Evolutionary conservation across 2,797 vertebrate genomes (phyloP).

Genomic region (Prionace glauca): DNA sequence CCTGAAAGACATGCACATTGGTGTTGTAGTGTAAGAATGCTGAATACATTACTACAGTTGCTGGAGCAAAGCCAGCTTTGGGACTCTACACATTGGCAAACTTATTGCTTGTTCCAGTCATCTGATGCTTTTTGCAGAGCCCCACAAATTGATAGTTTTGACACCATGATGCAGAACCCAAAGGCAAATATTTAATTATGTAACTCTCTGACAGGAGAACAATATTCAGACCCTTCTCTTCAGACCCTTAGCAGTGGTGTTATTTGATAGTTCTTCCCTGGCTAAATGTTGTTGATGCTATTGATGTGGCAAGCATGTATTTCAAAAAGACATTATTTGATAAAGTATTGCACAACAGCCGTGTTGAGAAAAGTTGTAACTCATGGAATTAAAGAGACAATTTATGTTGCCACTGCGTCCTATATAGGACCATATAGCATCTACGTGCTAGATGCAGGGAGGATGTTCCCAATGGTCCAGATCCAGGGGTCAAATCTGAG

Average conservation of each 20-base stretch:
- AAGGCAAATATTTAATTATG: neutral
- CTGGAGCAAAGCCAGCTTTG: neutral
- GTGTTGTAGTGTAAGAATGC: neutral
- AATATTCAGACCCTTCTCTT: neutral
- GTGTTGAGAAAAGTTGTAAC: no score
- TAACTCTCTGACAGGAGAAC: neutral
- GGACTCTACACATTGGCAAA: neutral
- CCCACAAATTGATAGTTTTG: neutral
- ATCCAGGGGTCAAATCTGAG: no score
- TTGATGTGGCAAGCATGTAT: no score
- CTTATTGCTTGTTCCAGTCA: neutral
- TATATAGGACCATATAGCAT: no score
- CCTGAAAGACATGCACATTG: neutral
- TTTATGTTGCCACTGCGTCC: no score
- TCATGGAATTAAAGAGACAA: no score
- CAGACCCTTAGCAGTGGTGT: neutral
- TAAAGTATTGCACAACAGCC: no score
- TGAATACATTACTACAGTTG: neutral
- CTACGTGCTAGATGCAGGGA: no score
- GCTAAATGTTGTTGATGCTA: neutral
- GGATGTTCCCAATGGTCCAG: no score
- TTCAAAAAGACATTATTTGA: no score
- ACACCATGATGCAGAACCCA: neutral
- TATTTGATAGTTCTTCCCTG: neutral
- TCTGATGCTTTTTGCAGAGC: neutral